Evolutionary conservation across 2,113 vertebrate genomes (phyloP).

Genomic region (Numida meleagris): DNA sequence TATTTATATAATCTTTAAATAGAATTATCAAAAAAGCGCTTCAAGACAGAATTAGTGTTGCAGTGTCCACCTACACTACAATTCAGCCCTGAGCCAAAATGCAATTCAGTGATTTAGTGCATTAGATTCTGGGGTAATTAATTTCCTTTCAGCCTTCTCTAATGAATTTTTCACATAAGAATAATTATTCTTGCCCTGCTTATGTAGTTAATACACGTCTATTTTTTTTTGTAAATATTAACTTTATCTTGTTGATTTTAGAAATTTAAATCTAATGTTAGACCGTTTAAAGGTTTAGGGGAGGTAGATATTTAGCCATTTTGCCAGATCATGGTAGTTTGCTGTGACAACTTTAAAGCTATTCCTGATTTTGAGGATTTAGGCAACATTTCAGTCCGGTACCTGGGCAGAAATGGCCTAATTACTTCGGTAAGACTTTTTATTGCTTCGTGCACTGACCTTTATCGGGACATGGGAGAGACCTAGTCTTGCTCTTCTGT

Average conservation of each 20-base stretch:
- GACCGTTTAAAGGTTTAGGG: not conserved
- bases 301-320: not conserved
- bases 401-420: rapidly evolving
- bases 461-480: too few relatives aligned
- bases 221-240: not conserved
- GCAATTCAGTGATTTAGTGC: not conserved
- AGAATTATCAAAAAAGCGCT: not conserved
- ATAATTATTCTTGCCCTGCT: not conserved
- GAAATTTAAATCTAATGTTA: not conserved
- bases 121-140: not conserved
- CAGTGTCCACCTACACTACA: not conserved
- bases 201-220: not conserved
- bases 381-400: not conserved
- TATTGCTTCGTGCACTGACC: rapidly evolving
- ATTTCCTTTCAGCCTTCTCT: not conserved
- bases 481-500: rapidly evolving
- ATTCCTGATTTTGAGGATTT: not conserved
- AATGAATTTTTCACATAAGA: not conserved
- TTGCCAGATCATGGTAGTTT: not conserved
- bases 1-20: not conserved
- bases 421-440: not conserved
- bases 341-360: not conserved
- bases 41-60: not conserved
- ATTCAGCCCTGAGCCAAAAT: not conserved
- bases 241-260: not conserved